A percentile compares a stretch with the other conserved stretches of the same genome.
These are phyloP conservation scores for Dryobota labecula DNA, from an alignment of 2,888 invertebrate genomes.

Conservation along the genomic window DNA sequence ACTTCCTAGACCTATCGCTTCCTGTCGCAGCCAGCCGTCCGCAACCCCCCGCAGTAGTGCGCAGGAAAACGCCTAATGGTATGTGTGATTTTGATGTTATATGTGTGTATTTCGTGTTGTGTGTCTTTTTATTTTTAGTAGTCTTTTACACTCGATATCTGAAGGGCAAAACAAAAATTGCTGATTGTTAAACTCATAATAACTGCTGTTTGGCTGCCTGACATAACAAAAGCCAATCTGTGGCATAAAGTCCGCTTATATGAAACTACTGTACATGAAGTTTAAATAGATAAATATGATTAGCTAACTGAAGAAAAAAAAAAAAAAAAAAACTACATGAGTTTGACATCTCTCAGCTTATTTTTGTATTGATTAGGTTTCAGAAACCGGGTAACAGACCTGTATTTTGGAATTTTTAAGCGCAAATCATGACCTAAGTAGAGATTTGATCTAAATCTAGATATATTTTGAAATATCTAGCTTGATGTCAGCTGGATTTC, in stretches of 20 bases:
- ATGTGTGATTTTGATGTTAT: conserved; percentile 9
- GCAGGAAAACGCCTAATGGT: conserved; percentile 89
- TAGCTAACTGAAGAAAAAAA: background rate
- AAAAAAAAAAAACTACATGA: no score
- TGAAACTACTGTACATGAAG: background rate
- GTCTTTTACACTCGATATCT: background rate
- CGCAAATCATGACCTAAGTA: background rate
- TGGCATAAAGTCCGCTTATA: no score
- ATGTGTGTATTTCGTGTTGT: background rate
- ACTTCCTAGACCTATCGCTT: conserved; percentile 98
- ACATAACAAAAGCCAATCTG: background rate
- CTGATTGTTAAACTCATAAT: background rate
- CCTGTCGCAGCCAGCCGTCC: conserved; percentile 95
- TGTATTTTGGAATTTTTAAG: background rate
- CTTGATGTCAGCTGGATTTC: background rate
- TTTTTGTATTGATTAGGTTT: background rate
- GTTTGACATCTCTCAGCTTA: background rate
- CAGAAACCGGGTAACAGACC: background rate
- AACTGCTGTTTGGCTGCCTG: background rate
- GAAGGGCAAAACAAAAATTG: background rate
- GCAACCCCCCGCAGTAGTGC: conserved; percentile 92
- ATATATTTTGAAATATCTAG: background rate
- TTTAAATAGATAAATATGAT: background rate
- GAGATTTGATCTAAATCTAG: background rate
- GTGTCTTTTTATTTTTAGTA: background rate